Base-by-base conservation (phyloP, 2,888 invertebrate species). In the Altica lythri region DNA sequence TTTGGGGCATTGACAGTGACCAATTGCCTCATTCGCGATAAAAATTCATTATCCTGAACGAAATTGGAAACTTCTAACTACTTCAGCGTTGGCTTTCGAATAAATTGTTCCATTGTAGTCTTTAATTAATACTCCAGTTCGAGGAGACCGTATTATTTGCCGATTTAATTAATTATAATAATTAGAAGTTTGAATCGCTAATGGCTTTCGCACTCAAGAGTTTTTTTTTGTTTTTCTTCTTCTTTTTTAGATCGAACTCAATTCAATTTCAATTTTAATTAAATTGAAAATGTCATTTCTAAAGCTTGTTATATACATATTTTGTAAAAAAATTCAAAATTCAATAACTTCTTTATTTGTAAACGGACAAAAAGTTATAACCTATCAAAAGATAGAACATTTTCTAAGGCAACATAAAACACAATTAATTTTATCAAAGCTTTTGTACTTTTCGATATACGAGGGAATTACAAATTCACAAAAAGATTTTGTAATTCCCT, bases 1-100 rank as follows among this genome's bases (percentile, higher is more conserved):
- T 72, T 72, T 69, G 64, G 72, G 70, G 70, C 69, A 72, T 71
- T 72, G 72, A 72, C 72, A 72, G 70, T 73, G 69, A 69, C 69
- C 69, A 71, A 72, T 72, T 71, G 71, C 67, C 68, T 68, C 69
- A 68, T 71, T 71, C 66, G 59, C 61, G 64, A 63, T 63, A 71
- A 72, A 72, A 72, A 71, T 71, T 71, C 70, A 71, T 72, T 71
- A 71, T 68, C 67, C 69, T 66, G 62, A 62, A 57, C 69, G 68
- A 70, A 71, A 71, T 71, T 72, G 71, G 71, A 71, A 70, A 69
- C 71, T 70, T 67, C 68, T 65, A 68, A 66, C 70, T 69, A 68
- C 68, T 68, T 65, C 64, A 61, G 30, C 59, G 50, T 51, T 52
- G 51, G 54, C 49, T 51, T 60, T 60, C 57, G 49, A 55, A 68